These are phyloP conservation scores for Cantharis rustica DNA, from an alignment of 2,888 invertebrate species.

Conservation along the genomic window DNA sequence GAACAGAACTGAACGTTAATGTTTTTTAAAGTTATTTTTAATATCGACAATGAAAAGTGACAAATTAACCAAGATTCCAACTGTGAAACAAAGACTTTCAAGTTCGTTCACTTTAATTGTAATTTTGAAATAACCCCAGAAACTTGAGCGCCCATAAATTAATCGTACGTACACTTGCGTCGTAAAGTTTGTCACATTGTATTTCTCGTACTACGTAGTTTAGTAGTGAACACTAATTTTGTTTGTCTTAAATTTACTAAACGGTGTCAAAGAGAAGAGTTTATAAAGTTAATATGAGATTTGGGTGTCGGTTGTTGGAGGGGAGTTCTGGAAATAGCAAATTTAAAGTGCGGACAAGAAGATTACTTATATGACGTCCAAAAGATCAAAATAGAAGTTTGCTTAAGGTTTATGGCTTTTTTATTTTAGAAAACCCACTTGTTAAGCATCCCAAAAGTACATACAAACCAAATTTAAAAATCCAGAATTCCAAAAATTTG, in stretches of 20 bases:
- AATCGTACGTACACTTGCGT: not conserved
- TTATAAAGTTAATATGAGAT: constrained; percentile 18
- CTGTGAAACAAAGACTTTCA: not conserved
- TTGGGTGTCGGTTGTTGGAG: constrained; percentile 17
- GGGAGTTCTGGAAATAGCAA: constrained; percentile 29
- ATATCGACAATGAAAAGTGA: constrained; percentile 10
- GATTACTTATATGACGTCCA: constrained; percentile 18
- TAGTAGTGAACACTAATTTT: not conserved
- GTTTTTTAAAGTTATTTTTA: constrained; percentile 31
- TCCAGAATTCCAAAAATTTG: not conserved
- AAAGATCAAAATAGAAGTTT: constrained; percentile 19
- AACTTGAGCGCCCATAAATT: not conserved
- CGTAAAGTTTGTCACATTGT: not conserved
- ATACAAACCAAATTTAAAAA: not conserved
- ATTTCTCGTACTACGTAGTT: not conserved
- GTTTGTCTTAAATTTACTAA: constrained; percentile 11
- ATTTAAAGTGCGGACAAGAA: constrained; percentile 15
- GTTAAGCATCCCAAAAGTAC: not conserved
- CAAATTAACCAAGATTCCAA: not conserved
- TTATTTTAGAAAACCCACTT: not conserved
- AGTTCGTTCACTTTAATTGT: constrained; percentile 2
- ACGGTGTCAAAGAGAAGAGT: constrained; percentile 13
- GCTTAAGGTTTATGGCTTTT: not conserved
- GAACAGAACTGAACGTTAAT: constrained; percentile 33
- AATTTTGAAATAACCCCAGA: not conserved